Percentiles rank a stretch among this genome's conserved stretches.
Conservation (phyloP, 2,797 vertebrate genomes). For the Danio tinwini region DNA sequence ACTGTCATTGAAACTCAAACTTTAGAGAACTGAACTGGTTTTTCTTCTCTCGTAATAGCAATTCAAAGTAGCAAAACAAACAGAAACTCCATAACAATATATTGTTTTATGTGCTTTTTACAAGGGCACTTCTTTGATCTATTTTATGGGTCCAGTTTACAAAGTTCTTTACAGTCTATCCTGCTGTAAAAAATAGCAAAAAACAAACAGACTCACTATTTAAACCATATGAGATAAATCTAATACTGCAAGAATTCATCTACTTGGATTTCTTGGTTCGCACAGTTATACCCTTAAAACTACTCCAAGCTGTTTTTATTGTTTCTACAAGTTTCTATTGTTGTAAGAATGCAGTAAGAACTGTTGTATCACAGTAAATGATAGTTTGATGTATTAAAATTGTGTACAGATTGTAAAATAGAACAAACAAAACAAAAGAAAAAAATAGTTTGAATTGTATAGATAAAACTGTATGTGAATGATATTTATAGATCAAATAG, state of each 20-base stretch:
- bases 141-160: background rate
- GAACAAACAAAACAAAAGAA: background rate
- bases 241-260: background rate
- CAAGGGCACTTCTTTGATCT: background rate
- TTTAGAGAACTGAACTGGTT: background rate
- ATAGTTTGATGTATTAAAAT: background rate
- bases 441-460: background rate
- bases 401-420: background rate
- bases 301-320: background rate
- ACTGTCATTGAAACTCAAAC: constrained; percentile 5
- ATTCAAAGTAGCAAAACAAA: background rate
- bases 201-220: background rate
- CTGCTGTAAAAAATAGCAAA: background rate
- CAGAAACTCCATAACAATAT: background rate
- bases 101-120: background rate
- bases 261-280: background rate
- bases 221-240: background rate
- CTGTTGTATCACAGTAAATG: background rate
- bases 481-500: background rate
- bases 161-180: background rate
- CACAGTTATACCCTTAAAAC: background rate
- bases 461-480: background rate
- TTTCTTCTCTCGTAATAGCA: background rate
- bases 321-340: too few relatives aligned
- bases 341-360: background rate